These are phyloP conservation scores for Chaenodraco wilsoni DNA, from an alignment of 2,797 vertebrate species.

Conservation along the genomic window DNA sequence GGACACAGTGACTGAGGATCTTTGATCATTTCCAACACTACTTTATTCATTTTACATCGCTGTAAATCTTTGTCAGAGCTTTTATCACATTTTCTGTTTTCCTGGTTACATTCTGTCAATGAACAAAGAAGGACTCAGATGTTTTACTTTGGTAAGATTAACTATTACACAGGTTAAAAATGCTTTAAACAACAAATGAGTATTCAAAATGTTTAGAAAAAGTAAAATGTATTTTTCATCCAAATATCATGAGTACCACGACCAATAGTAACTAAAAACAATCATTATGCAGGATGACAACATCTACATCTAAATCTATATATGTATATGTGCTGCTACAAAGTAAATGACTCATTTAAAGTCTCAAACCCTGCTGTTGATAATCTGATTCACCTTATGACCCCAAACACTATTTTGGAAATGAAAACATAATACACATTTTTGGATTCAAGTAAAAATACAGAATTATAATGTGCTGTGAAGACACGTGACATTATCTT, in stretches of 20 bases:
- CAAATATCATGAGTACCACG: neutral
- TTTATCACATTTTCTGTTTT: slow-evolving; percentile 5
- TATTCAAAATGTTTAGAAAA: neutral
- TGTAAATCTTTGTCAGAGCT: slow-evolving; percentile 22
- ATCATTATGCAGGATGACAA: too few species aligned
- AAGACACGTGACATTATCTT: slow-evolving; percentile 11
- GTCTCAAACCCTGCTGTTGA: neutral
- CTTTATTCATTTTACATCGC: neutral
- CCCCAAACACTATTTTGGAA: slow-evolving; percentile 5
- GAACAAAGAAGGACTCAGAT: neutral
- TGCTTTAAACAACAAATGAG: neutral
- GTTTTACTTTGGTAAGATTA: neutral
- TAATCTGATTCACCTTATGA: slow-evolving; percentile 6
- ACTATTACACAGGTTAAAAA: neutral
- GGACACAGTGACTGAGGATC: neutral
- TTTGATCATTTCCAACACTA: slow-evolving; percentile 4
- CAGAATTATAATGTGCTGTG: neutral
- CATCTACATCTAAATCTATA: neutral
- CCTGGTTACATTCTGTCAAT: neutral
- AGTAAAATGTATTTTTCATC: neutral
- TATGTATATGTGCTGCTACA: neutral
- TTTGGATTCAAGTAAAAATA: neutral
- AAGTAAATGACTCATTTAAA: too few species aligned
- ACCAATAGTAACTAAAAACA: neutral
- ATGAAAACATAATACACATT: neutral